These are phyloP conservation scores for Aphaenogaster floridana DNA, from an alignment of 1,140 invertebrate genomes.

Conservation along the genomic window DNA sequence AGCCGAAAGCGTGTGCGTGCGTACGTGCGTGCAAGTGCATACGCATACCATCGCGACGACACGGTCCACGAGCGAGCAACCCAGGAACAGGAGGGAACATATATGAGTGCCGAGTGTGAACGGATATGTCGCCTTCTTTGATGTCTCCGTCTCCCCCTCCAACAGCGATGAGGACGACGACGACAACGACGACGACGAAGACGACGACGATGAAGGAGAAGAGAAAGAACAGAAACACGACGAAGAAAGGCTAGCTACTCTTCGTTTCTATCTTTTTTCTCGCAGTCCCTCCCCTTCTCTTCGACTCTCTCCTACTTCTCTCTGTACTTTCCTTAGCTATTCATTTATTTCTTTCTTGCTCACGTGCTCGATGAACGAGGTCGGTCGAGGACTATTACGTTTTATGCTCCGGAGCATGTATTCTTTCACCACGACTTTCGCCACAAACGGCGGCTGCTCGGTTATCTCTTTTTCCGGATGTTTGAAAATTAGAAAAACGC, in stretches of 20 bases:
- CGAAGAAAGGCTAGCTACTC: slow-evolving; percentile 22
- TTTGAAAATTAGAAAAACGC: slow-evolving; percentile 12
- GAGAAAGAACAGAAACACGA: slow-evolving; percentile 25
- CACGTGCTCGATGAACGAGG: neutral
- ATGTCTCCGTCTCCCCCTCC: slow-evolving; percentile 79
- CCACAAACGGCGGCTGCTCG: neutral
- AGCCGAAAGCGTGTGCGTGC: slow-evolving; percentile 44
- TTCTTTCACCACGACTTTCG: slow-evolving; percentile 5
- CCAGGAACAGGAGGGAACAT: slow-evolving; percentile 73
- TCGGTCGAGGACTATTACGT: slow-evolving; percentile 26
- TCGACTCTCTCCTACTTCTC: slow-evolving; percentile 54
- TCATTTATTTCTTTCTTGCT: slow-evolving; percentile 40
- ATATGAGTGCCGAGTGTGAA: slow-evolving; percentile 82
- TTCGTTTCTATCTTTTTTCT: slow-evolving; percentile 40
- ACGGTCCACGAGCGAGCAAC: slow-evolving; percentile 68
- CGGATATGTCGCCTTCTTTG: slow-evolving; percentile 86
- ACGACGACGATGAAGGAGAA: slow-evolving; percentile 48
- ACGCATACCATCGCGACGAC: slow-evolving; percentile 47
- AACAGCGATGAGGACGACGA: slow-evolving; percentile 41
- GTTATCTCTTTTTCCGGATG: slow-evolving; percentile 4
- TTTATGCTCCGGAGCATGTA: neutral
- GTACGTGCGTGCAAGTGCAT: neutral
- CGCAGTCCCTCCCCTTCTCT: slow-evolving; percentile 9
- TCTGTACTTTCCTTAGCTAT: slow-evolving; percentile 29
- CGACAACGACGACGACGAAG: slow-evolving; percentile 24